These are phyloP conservation scores for Anthopleura sola DNA, from an alignment of 64 coral and sea anemone species.

Conservation along the genomic window DNA sequence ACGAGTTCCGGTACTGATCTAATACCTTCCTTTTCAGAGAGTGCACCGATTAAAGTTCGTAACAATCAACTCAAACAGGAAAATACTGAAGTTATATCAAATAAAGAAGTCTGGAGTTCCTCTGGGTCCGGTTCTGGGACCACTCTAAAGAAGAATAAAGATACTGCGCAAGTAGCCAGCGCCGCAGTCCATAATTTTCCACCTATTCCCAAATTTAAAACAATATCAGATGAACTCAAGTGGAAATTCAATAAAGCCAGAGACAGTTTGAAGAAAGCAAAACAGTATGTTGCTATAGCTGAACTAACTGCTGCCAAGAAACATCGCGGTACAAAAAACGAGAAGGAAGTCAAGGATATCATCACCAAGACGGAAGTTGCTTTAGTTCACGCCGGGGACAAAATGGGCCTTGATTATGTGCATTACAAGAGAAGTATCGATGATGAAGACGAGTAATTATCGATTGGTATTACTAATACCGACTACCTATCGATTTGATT, in stretches of 20 bases:
- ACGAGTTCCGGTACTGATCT: neutral
- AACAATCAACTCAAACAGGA: neutral
- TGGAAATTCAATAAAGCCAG: conserved; percentile 95
- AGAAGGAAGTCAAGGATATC: conserved; percentile 68
- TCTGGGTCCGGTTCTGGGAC: neutral
- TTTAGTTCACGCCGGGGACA: conserved; percentile 81
- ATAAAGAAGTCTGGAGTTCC: neutral
- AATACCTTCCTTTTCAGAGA: neutral
- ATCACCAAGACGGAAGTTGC: conserved; percentile 78
- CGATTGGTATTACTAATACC: neutral
- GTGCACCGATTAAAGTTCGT: neutral
- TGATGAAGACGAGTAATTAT: conserved; percentile 7
- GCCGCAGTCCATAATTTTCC: neutral
- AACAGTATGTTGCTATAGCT: conserved; percentile 68
- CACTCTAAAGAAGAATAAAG: neutral
- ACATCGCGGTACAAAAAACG: conserved; percentile 23
- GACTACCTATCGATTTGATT: neutral
- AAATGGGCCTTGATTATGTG: conserved; percentile 89
- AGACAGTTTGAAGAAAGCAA: conserved; percentile 77
- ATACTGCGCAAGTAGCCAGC: neutral
- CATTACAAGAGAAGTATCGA: conserved; percentile 71
- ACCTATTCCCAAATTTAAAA: conserved; percentile 37
- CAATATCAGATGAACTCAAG: conserved; percentile 57
- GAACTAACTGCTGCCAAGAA: conserved; percentile 47
- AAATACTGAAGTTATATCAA: neutral